Percentiles rank a stretch among this genome's conserved stretches.
phyloP scores from a whole-genome alignment of 2,113 vertebrate genomes.

The Pantherophis guttatus region DNA sequence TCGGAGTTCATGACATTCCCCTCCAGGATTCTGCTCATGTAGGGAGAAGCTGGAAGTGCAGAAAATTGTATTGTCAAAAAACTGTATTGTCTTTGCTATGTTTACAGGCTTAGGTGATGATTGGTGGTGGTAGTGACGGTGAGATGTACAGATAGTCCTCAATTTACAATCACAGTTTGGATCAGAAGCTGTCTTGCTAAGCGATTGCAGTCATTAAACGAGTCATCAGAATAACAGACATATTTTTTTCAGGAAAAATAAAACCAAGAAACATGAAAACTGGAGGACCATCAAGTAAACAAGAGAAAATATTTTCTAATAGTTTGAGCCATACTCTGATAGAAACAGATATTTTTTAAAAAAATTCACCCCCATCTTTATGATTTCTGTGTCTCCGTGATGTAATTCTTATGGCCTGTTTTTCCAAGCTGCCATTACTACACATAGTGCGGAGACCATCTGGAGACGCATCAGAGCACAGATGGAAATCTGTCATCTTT shows the following conservation, averaged over 20 bases:
- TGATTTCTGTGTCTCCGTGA: background rate
- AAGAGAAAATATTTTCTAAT: background rate
- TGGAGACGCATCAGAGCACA: background rate
- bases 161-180: background rate
- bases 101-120: background rate
- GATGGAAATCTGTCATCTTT: background rate
- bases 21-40: background rate
- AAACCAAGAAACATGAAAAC: background rate
- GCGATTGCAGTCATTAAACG: background rate
- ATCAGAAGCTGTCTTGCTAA: background rate
- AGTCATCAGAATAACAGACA: background rate
- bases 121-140: background rate
- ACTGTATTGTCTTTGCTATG: background rate
- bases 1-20: background rate
- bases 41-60: background rate
- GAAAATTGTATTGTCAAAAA: background rate
- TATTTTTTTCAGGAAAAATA: background rate
- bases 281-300: too few species aligned
- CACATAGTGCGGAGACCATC: background rate
- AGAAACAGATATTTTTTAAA: background rate
- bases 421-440: background rate
- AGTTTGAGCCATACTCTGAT: background rate
- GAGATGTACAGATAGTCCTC: background rate
- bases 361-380: background rate
- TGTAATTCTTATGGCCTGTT: background rate